Conservation (phyloP, 2,113 vertebrate species). For the Xiphophorus couchianus region DNA sequence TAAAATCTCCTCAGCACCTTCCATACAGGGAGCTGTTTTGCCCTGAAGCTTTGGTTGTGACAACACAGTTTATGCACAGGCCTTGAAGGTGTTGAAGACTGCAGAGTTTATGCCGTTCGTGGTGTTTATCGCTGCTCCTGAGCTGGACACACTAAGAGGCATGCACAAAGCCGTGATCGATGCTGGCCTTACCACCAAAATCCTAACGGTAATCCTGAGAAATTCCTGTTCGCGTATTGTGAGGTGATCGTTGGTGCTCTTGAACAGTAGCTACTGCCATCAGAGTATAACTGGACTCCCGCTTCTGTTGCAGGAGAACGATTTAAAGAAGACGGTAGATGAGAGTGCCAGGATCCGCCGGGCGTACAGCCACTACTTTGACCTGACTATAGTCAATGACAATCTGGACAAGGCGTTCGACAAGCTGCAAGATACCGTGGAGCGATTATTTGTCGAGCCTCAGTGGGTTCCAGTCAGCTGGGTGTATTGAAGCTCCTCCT, state of each 20-base stretch:
- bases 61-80: constrained; percentile 76
- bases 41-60: background rate
- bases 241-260: background rate
- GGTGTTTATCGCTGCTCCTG: constrained; percentile 96
- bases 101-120: constrained; percentile 98
- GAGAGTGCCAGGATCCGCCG: constrained; percentile 94
- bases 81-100: constrained; percentile 93
- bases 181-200: constrained; percentile 96
- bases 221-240: background rate
- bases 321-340: constrained; percentile 97
- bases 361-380: constrained; percentile 97
- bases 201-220: constrained; percentile 85
- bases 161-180: constrained; percentile 99
- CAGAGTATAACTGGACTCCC: background rate
- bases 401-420: constrained; percentile 98
- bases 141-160: constrained; percentile 90
- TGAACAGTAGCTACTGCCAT: background rate
- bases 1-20: constrained; percentile 42
- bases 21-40: background rate
- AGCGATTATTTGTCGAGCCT: constrained; percentile 87
- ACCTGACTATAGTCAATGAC: constrained; percentile 94
- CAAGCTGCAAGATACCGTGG: constrained; percentile 89
- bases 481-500: constrained; percentile 87
- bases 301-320: constrained; percentile 85
- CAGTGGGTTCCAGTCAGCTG: constrained; percentile 99